Percentiles rank a stretch among this genome's conserved stretches.
Conservation (phyloP, 1,140 invertebrate species). For the Saxidomus purpurata region DNA sequence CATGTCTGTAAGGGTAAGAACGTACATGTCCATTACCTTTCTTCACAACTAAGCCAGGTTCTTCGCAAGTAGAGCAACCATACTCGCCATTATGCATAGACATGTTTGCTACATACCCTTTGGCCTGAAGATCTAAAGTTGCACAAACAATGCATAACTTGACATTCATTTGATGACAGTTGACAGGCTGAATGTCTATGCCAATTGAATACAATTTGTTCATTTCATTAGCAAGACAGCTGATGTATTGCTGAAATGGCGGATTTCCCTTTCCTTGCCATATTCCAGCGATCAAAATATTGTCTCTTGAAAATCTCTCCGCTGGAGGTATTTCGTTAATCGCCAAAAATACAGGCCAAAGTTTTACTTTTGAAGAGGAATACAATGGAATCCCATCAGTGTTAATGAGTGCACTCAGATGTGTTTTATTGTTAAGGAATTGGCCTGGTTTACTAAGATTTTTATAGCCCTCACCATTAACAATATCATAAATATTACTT, state of each 20-base stretch:
- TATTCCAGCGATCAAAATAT: constrained; percentile 61
- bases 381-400: constrained; percentile 71
- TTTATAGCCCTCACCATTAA: too few species aligned
- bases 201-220: constrained; percentile 46
- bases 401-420: too few species aligned
- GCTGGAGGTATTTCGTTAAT: constrained; percentile 61
- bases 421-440: too few species aligned
- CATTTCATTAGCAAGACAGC: constrained; percentile 29
- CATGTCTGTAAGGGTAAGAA: constrained; percentile 44
- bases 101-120: background rate
- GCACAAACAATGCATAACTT: constrained; percentile 19
- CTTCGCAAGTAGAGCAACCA: constrained; percentile 57
- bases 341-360: constrained; percentile 67
- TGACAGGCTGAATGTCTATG: background rate
- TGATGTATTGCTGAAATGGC: constrained; percentile 59
- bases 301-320: constrained; percentile 59
- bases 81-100: background rate
- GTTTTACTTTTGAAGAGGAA: constrained; percentile 63
- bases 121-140: constrained; percentile 16
- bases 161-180: background rate
- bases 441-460: too few species aligned
- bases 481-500: too few species aligned
- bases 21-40: constrained; percentile 57
- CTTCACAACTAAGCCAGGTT: constrained; percentile 45
- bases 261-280: constrained; percentile 69